Base-by-base conservation (phyloP, 2,113 vertebrate species). In the Haplochromis burtoni region DNA sequence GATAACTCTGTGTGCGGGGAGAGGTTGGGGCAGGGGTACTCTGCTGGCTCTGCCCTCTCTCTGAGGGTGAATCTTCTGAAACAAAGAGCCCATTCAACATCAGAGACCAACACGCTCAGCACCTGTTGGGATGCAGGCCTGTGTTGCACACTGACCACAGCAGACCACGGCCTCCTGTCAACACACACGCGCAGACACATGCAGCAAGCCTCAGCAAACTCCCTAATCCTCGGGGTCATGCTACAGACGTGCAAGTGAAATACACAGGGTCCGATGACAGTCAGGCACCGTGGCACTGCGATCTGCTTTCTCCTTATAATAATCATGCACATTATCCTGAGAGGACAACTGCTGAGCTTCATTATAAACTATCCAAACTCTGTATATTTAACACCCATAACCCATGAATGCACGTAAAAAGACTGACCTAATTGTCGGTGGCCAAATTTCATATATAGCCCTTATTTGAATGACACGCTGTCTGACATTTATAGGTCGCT, bases 71-170 rank as follows among this genome's bases (percentile, higher is more conserved):
- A 87, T 91, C 86, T 82, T 93, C 80, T 12, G 38, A 24, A 90
- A 96, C 96, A 97, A 96, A 96, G 96, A 90, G 83, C 61, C 89
- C 90, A 92, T 97, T 97, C 90, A 96, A 82, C 84, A 91, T 88
- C 90, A 84, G 79, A 88, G 80, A 53, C 81, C 83, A 83, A 92
- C 87, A 80, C 54, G 51, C 88, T 76, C 81, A 51, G 91, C 96
- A 96, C 96, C 96, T 96, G 96, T 96, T 76, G 81, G 45, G 84
- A 90, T 86, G 59, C 87, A 12, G 85, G 91, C 90, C 92, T 93
- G 90, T 80, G 86, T 61, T 87, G 29, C 91, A 49, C 81, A 35
- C 87, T 78, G 87, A 89, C 87, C 53, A 47, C 93, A 92, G 84
- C 87, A 86, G 51, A 61, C 84, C 80, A 4, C 63, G 4, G 29